Evolutionary conservation across 2,888 invertebrate genomes (phyloP).

Genomic region (Ptychoptera contaminata): DNA sequence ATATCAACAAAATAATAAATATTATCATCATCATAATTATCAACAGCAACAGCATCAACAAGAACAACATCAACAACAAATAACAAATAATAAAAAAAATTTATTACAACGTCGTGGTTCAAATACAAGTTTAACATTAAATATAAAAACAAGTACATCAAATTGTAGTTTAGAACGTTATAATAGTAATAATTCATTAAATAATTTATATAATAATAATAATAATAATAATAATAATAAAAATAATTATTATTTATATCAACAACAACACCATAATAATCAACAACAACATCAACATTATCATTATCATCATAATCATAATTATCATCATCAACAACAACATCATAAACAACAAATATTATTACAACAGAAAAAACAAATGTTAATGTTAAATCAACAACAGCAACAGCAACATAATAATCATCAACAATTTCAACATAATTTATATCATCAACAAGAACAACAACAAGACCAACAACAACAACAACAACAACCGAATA

Average conservation of each 20-base stretch:
- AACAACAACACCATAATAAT: slow-evolving; percentile 4
- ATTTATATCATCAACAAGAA: slow-evolving; percentile 22
- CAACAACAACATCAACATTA: slow-evolving; percentile 16
- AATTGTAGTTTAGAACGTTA: slow-evolving; percentile 35
- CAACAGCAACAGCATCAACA: slow-evolving; percentile 1
- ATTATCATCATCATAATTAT: no score
- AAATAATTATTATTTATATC: no score
- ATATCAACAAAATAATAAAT: not conserved
- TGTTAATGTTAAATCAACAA: no score
- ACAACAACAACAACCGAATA: slow-evolving; percentile 11
- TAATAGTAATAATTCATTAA: slow-evolving; percentile 40
- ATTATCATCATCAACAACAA: slow-evolving; percentile 2
- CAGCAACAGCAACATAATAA: slow-evolving; percentile 3
- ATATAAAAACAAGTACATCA: slow-evolving; percentile 36
- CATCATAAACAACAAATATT: no score
- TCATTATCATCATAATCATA: slow-evolving; percentile 20
- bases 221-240: slow-evolving; percentile 6
- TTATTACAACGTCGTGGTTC: slow-evolving; percentile 67
- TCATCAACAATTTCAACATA: slow-evolving; percentile 18
- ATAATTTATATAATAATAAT: slow-evolving; percentile 11
- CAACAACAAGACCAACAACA: slow-evolving; percentile 5
- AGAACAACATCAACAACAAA: slow-evolving; percentile 2
- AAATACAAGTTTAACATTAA: slow-evolving; percentile 71
- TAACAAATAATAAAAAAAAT: slow-evolving; percentile 35
- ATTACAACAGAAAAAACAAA: no score